Conservation (phyloP, 2,888 invertebrate genomes). For the Temnothorax unifasciatus region DNA sequence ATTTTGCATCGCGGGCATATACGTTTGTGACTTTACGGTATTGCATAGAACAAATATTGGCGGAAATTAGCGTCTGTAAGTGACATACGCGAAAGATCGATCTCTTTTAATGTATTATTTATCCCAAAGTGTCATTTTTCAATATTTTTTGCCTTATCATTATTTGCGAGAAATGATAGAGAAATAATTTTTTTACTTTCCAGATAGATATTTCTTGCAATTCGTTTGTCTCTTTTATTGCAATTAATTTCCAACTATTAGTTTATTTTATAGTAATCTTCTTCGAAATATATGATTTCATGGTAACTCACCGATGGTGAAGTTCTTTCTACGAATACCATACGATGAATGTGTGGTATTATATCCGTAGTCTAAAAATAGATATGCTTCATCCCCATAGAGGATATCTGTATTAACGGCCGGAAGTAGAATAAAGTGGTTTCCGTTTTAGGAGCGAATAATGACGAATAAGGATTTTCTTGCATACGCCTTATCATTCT, state of each 20-base stretch:
- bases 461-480: conserved; percentile 45
- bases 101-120: conserved; percentile 9
- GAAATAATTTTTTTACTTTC: not conserved
- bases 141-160: not conserved
- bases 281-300: conserved; percentile 9
- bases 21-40: not conserved
- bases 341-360: conserved; percentile 73
- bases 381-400: conserved; percentile 74
- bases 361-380: conserved; percentile 77
- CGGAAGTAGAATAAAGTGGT: conserved; percentile 72
- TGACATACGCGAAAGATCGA: not conserved
- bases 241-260: not conserved
- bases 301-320: conserved; percentile 1
- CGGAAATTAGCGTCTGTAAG: not conserved
- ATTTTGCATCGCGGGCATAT: conserved; percentile 4
- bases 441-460: conserved; percentile 73
- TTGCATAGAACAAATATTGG: not conserved
- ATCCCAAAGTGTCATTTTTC: not conserved
- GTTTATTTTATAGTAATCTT: conserved; percentile 7
- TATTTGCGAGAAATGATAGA: not conserved
- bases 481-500: conserved; percentile 35
- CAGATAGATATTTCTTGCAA: not conserved
- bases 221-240: not conserved
- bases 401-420: conserved; percentile 78
- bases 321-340: conserved; percentile 58